These are phyloP conservation scores for Berghia stephanieae DNA, from an alignment of 1,140 invertebrate species.

Conservation along the genomic window DNA sequence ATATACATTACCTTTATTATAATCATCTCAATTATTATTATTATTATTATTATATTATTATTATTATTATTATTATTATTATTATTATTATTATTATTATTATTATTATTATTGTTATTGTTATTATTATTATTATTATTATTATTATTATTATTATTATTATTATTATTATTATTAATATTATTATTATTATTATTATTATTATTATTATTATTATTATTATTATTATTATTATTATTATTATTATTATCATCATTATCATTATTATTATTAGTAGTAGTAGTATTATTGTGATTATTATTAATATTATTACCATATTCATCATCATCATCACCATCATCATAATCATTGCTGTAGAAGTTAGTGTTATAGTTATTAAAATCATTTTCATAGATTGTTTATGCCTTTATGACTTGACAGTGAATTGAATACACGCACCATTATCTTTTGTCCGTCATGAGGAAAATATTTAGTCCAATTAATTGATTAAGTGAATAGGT, in stretches of 20 bases:
- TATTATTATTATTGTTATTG: conserved; percentile 1
- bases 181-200: conserved; percentile 4
- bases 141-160: conserved; percentile 12
- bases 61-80: background rate
- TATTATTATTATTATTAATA: conserved; percentile 4
- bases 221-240: conserved; percentile 9
- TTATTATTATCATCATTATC: background rate
- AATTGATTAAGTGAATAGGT: too few relatives aligned
- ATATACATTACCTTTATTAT: background rate
- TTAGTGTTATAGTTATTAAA: background rate
- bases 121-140: conserved; percentile 11
- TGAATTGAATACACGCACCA: background rate
- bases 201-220: conserved; percentile 12
- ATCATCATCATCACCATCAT: background rate
- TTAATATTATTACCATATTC: background rate
- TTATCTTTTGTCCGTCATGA: background rate
- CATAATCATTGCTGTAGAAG: too few relatives aligned
- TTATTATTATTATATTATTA: too few relatives aligned
- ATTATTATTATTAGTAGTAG: background rate
- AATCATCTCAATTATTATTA: too few relatives aligned
- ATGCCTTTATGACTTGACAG: background rate
- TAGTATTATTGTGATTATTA: background rate
- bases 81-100: background rate
- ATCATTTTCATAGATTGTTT: background rate
- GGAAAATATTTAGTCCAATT: too few relatives aligned